A percentile compares a stretch with the other conserved stretches of the same genome.
phyloP scores from a whole-genome alignment of 2,113 vertebrate species.

The Anser cygnoides region DNA sequence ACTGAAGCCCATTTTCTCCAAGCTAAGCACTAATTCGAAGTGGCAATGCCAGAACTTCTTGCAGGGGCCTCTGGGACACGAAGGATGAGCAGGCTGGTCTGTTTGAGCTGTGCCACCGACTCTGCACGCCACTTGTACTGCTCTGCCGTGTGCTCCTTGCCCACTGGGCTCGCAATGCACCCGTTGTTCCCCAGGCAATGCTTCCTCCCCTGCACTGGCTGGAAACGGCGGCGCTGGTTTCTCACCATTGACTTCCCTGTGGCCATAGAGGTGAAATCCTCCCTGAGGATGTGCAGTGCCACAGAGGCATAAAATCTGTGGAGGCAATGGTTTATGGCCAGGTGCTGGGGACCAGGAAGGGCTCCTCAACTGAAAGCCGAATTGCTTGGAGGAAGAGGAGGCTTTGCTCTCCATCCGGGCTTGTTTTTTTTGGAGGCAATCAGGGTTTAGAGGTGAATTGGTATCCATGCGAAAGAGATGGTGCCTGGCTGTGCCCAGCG shows the following conservation, averaged over 20 bases:
- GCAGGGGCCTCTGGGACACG: not conserved
- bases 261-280: not conserved
- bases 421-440: not conserved
- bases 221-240: not conserved
- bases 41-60: not conserved
- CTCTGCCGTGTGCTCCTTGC: not conserved
- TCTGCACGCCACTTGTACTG: not conserved
- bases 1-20: not conserved
- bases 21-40: not conserved
- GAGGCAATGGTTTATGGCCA: not conserved
- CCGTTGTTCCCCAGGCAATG: not conserved
- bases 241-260: not conserved
- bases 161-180: not conserved
- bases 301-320: accelerated
- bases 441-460: not conserved
- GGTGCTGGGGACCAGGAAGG: not conserved
- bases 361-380: not conserved
- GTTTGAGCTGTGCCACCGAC: not conserved
- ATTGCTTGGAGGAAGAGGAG: not conserved
- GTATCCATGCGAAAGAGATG: not conserved
- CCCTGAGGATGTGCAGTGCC: not conserved
- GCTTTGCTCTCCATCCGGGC: not conserved
- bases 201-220: not conserved
- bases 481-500: not conserved
- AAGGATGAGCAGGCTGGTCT: not conserved